A percentile compares a stretch with the other conserved stretches of the same genome.
Evolutionary conservation across 2,888 invertebrate species (phyloP).

Genomic region (Conomelus anceps): DNA sequence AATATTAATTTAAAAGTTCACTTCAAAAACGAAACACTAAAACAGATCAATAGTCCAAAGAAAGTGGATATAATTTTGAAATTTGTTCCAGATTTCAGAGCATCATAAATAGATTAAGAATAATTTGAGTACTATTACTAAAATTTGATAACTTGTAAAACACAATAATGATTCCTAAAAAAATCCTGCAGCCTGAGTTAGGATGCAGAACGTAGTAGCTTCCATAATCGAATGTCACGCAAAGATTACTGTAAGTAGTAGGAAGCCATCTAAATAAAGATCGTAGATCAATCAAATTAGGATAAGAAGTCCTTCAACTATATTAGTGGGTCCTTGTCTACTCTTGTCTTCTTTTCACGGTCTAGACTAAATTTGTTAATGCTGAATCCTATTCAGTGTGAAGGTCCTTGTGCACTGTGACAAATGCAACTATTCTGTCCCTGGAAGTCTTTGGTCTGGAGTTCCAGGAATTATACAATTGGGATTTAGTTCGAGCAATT

Average conservation of each 20-base stretch:
- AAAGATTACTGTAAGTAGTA: background rate
- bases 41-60: too few relatives aligned
- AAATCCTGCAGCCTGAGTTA: background rate
- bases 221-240: background rate
- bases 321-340: background rate
- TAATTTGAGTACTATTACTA: too few relatives aligned
- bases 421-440: background rate
- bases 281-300: background rate
- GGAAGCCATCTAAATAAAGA: background rate
- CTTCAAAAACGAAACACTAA: too few relatives aligned
- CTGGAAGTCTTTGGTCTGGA: background rate
- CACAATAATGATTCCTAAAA: background rate
- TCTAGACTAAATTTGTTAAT: background rate
- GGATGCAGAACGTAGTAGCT: background rate
- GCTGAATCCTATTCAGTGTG: background rate
- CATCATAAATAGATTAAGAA: too few relatives aligned
- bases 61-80: too few relatives aligned
- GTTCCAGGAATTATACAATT: background rate
- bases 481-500: background rate
- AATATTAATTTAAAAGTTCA: too few relatives aligned
- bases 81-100: too few relatives aligned
- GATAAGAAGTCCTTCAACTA: background rate
- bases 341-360: background rate
- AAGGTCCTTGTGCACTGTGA: background rate
- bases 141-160: too few relatives aligned